A percentile compares a stretch with the other conserved stretches of the same genome.
Conservation (phyloP, 2,888 invertebrate species). For the Leucoptera coffeella region DNA sequence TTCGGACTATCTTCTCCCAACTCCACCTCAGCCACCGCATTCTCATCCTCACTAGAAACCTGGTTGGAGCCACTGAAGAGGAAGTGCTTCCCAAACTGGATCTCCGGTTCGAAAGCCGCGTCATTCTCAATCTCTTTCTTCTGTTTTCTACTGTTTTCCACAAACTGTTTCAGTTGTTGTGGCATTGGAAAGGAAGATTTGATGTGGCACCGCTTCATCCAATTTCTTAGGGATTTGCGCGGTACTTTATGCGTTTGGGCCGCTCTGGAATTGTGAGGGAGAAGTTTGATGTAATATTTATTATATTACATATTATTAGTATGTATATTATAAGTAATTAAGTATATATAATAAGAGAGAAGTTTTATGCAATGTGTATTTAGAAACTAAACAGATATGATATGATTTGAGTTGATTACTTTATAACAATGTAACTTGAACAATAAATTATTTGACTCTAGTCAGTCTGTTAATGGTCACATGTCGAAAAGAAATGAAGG, state of each 20-base stretch:
- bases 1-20: slow-evolving; percentile 4
- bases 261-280: slow-evolving; percentile 31
- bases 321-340: no score
- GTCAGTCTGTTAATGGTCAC: no score
- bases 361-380: no score
- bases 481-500: no score
- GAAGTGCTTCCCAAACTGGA: slow-evolving; percentile 41
- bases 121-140: slow-evolving; percentile 24
- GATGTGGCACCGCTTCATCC: slow-evolving; percentile 58
- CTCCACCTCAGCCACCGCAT: slow-evolving; percentile 10
- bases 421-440: no score
- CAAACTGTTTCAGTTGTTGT: slow-evolving; percentile 49
- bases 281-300: no score
- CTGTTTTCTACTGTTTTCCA: slow-evolving; percentile 46
- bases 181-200: slow-evolving; percentile 56
- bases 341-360: no score
- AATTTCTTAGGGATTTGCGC: slow-evolving; percentile 53
- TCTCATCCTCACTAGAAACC: slow-evolving; percentile 30
- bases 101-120: slow-evolving; percentile 13
- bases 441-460: no score
- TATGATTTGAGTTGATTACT: no score
- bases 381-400: no score
- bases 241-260: slow-evolving; percentile 56
- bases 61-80: slow-evolving; percentile 14
- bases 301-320: no score